Percentiles rank a stretch among this genome's conserved stretches.
Evolutionary conservation across 2,888 invertebrate species (phyloP).

Genomic region (Scaptomyza caliginosa): DNA sequence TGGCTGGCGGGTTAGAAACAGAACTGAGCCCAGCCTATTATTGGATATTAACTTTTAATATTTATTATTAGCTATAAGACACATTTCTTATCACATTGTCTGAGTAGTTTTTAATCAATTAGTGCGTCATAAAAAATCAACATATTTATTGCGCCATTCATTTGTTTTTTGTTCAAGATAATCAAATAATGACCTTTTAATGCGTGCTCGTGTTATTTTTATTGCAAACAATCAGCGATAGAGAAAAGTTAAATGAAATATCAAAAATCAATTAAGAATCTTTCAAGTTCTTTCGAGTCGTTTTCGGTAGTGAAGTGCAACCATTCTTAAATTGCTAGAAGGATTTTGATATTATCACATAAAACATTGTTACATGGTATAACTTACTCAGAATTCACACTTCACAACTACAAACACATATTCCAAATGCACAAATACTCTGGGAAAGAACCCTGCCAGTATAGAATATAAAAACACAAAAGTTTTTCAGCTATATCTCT

Average conservation of each 20-base stretch:
- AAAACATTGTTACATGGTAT: slow-evolving; percentile 8
- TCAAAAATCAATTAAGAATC: neutral
- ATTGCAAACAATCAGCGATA: neutral
- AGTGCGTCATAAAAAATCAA: neutral
- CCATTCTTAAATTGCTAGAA: slow-evolving; percentile 15
- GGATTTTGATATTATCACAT: slow-evolving; percentile 21
- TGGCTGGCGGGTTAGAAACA: slow-evolving; percentile 43
- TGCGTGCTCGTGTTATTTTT: neutral
- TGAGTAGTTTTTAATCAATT: neutral
- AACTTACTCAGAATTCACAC: slow-evolving; percentile 15
- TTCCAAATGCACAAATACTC: slow-evolving; percentile 34
- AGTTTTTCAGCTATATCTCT: slow-evolving; percentile 36
- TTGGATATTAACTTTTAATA: neutral
- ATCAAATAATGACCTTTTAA: neutral
- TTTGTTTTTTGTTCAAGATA: neutral
- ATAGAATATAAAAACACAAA: slow-evolving; percentile 28
- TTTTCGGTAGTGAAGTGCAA: neutral
- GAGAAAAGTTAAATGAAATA: too few relatives aligned
- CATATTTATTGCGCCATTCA: slow-evolving; percentile 1
- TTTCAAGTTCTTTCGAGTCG: neutral
- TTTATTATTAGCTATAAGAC: slow-evolving; percentile 21
- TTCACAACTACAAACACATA: neutral
- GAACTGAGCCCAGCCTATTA: neutral
- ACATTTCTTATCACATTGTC: too few relatives aligned
- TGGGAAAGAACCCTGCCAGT: neutral